Base-by-base conservation (phyloP, 2,888 invertebrate species). In the Melinopterus prodromus region DNA sequence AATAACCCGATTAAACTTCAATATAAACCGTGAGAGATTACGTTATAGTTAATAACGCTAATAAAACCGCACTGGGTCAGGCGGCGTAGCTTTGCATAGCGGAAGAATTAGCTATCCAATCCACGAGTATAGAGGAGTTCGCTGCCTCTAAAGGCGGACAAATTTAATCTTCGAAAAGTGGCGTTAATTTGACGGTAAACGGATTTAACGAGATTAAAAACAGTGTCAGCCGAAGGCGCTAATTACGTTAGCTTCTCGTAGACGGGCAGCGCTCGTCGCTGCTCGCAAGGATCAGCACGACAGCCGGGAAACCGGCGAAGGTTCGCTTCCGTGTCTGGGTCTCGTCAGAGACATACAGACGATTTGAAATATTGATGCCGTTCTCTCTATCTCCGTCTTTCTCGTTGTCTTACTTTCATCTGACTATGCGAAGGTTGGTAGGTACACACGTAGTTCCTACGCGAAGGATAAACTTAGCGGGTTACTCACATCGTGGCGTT, bases 171-270 rank as follows among this genome's bases (percentile, higher is more conserved):
- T 35, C 35, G 74, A 14, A 74, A 74, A 74, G 35, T 74, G 74
- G 35, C 74, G 35, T 37, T 74, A 74, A 74, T 74, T 74, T 37
- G 35, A 36, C 36, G 36, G n/a, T 26, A 37, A 74, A 74, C 74
- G 74, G 37, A n/a, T 74, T 74, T 16, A 74, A 74, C 74, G 36
- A 74, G 74, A 74, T 74, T 74, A 74, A 74, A 74, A 74, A 35
- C 36, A 37, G 74, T 37, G 74, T 26, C 36, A 37, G 37, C 74
- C n/a, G 37, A n/a, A 35, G 74, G 35, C 74, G 74, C 35, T 16
- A 53, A 53, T 53, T 53, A 6, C 5, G 53, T 53, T 53, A 53
- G 53, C 53, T 53, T 9, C 9, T 12, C 53, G 53, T 53, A 4
- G 53, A 53, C 53, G 53, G 5, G 2, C 53, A 53, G 9, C 12